Evolutionary conservation across 2,888 invertebrate genomes (phyloP), one percentile per base, ranked within the genome.

Genomic region (Nymphalis c-album): DNA sequence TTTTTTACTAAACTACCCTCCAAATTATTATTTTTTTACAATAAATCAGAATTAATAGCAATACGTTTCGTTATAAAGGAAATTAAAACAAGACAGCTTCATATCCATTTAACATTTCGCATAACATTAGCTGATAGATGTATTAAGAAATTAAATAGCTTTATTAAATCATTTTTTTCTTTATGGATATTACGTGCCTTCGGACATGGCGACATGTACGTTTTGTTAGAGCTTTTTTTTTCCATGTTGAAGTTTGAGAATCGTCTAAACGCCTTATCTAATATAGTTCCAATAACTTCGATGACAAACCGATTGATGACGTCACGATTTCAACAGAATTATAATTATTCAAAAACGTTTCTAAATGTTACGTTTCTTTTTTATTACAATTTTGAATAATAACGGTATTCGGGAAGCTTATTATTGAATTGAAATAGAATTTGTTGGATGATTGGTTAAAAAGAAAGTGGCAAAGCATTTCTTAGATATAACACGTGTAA

Each of bases 121-220:
- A 83, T 81, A 78, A 80, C 80, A 78, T 74, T 81, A 82, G 80
- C 76, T 65, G 71, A 75, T 83, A 81, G 81, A 71, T 69, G 62
- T 63, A 76, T 76, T 88, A 87, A 86, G 84, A 84, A 81, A 85
- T 84, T 79, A 84, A 79, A 86, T 88, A 90, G 90, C 89, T 90
- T 91, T 90, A 90, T 91, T 88, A 89, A 87, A 78, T 78, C 74
- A 76, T 79, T 80, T 78, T n/a, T 83, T 84, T 78, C 75, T 81
- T 87, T 87, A 87, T 78, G 76, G 82, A 84, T 85, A 83, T 85
- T 85, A 87, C 81, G 91, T 91, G 91, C 91, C 91, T 91, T 90
- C 82, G 83, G 81, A 85, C 77, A 81, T 80, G 82, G 80, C 80
- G 79, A 82, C 81, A 84, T 85, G 62, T 69, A 13, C 55, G 60